Evolutionary conservation across 2,888 invertebrate genomes (phyloP).

Genomic region (Cyrtodaria siliqua): DNA sequence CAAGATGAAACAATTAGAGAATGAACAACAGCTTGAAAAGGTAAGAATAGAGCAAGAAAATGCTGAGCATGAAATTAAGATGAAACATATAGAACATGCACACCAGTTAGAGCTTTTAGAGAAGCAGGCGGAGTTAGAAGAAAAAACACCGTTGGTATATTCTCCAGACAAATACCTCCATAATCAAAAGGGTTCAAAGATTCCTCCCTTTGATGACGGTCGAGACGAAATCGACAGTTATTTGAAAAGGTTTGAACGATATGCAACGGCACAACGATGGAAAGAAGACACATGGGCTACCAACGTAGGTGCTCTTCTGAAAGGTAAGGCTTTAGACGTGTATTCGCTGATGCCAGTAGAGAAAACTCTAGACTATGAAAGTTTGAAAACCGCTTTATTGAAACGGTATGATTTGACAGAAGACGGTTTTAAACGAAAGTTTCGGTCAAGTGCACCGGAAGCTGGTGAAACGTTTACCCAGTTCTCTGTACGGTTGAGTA

Average conservation of each 20-base stretch:
- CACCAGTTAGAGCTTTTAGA: too few relatives aligned
- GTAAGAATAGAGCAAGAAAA: too few relatives aligned
- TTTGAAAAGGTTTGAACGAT: constrained; percentile 4
- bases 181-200: neutral
- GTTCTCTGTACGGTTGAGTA: constrained; percentile 19
- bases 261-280: neutral
- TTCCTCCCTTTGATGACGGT: constrained; percentile 2
- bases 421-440: constrained; percentile 40
- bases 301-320: constrained; percentile 32
- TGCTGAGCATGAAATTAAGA: too few relatives aligned
- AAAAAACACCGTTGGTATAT: neutral
- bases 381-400: constrained; percentile 31
- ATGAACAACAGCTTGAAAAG: too few relatives aligned
- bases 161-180: too few relatives aligned
- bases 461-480: constrained; percentile 40
- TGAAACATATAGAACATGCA: too few relatives aligned
- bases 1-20: too few relatives aligned
- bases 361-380: constrained; percentile 30
- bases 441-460: constrained; percentile 24
- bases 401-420: constrained; percentile 41
- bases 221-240: constrained; percentile 6
- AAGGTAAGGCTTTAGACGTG: constrained; percentile 42
- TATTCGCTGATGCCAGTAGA: constrained; percentile 26
- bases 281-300: constrained; percentile 14
- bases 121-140: too few relatives aligned